Conservation (phyloP, 2,113 vertebrate genomes). For the Crypturellus undulatus region DNA sequence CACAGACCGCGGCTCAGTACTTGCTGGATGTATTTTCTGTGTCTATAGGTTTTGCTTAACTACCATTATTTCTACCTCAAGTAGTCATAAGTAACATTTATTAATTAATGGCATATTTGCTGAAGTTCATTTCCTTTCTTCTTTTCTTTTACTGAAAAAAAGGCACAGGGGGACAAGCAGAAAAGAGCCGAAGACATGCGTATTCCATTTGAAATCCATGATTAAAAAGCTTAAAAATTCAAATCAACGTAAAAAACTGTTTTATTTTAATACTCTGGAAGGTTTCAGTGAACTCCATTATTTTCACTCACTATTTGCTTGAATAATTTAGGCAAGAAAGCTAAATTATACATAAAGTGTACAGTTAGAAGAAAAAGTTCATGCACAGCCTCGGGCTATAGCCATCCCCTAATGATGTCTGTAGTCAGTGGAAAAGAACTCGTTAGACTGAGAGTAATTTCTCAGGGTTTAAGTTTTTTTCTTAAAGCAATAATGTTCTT, state of each 20-base stretch:
- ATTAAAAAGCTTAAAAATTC: conserved; percentile 92
- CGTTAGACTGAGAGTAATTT: conserved; percentile 98
- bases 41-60: conserved; percentile 50
- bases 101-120: conserved; percentile 79
- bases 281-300: conserved; percentile 98
- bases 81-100: conserved; percentile 63
- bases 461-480: conserved; percentile 91
- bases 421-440: conserved; percentile 93
- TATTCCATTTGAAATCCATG: conserved; percentile 84
- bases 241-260: conserved; percentile 92
- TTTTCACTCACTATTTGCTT: conserved; percentile 98
- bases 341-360: conserved; percentile 99
- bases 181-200: conserved; percentile 74
- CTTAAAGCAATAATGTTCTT: conserved; percentile 88
- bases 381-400: conserved; percentile 93
- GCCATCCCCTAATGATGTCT: conserved; percentile 98
- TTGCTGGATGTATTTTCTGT: not conserved
- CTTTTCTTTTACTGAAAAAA: conserved; percentile 56
- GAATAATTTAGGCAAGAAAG: conserved; percentile 98
- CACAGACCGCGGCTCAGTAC: not conserved
- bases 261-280: conserved; percentile 92
- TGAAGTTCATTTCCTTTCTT: conserved; percentile 68
- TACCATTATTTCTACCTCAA: conserved; percentile 43
- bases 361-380: conserved; percentile 99
- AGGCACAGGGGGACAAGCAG: conserved; percentile 66